These are phyloP conservation scores for Hyposoter dolosus DNA, from an alignment of 2,888 invertebrate species.

Conservation along the genomic window DNA sequence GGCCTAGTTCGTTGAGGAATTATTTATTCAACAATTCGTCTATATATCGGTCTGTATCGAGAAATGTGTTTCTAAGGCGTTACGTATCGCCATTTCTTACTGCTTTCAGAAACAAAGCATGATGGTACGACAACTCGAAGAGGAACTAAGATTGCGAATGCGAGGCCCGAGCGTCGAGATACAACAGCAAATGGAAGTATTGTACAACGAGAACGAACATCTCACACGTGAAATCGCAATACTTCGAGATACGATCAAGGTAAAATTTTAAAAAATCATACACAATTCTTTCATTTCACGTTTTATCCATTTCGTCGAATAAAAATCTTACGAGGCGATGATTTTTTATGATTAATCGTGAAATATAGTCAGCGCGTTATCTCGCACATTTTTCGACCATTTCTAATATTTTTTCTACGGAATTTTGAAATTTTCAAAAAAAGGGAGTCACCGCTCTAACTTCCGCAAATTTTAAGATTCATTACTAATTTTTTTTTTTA, in stretches of 20 bases:
- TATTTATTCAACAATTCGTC: background rate
- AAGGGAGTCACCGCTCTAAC: too few relatives aligned
- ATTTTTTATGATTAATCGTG: background rate
- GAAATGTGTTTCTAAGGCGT: slow-evolving; percentile 57
- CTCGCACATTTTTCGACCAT: background rate
- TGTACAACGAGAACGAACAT: slow-evolving; percentile 97
- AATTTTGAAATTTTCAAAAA: too few relatives aligned
- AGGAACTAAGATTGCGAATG: slow-evolving; percentile 95
- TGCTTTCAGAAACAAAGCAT: slow-evolving; percentile 96
- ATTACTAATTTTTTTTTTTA: too few relatives aligned
- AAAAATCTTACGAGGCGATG: background rate
- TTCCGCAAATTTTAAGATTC: too few relatives aligned
- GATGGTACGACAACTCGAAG: slow-evolving; percentile 96
- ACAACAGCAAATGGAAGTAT: slow-evolving; percentile 96
- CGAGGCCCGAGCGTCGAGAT: slow-evolving; percentile 95
- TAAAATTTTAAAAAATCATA: slow-evolving; percentile 78
- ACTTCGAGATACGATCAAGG: slow-evolving; percentile 97
- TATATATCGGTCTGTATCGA: slow-evolving; percentile 12
- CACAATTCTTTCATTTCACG: background rate
- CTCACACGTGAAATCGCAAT: slow-evolving; percentile 96
- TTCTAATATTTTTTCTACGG: background rate
- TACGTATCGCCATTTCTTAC: slow-evolving; percentile 33
- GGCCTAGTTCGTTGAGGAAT: background rate
- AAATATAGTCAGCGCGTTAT: background rate
- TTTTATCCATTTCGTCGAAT: background rate